Percentiles rank a stretch among this genome's conserved stretches.
These are phyloP conservation scores for Hyposoter dolosus DNA, from an alignment of 2,888 invertebrate species.

Conservation along the genomic window DNA sequence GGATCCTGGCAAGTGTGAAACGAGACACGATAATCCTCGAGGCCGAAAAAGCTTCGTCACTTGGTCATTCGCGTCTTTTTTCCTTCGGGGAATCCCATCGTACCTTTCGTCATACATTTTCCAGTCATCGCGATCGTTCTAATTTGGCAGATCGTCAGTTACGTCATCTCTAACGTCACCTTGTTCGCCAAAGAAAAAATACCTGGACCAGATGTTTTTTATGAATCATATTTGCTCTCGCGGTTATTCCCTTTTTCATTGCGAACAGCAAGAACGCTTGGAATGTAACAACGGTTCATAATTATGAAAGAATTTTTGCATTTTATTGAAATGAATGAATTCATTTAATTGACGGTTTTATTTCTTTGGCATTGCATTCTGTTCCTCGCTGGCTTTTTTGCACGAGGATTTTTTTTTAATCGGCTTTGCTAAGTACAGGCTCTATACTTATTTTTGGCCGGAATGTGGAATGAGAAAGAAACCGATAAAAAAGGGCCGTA, in stretches of 20 bases:
- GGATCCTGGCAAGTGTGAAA: conserved; percentile 38
- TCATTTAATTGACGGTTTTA: conserved; percentile 4
- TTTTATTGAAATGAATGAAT: background rate
- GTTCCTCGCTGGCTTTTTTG: background rate
- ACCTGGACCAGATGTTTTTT: background rate
- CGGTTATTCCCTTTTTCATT: background rate
- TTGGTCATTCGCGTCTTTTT: conserved; percentile 27
- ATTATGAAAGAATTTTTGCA: background rate
- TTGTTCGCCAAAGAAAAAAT: background rate
- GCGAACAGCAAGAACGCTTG: background rate
- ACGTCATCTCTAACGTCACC: background rate
- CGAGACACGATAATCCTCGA: conserved; percentile 34
- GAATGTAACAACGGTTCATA: background rate
- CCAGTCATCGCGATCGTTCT: background rate
- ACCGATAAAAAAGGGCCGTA: conserved; percentile 13
- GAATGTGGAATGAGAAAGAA: background rate
- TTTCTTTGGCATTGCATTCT: background rate
- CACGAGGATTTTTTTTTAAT: background rate
- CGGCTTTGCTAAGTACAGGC: background rate
- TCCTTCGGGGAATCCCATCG: conserved; percentile 49
- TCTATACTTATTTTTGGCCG: background rate
- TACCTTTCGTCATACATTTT: conserved; percentile 13
- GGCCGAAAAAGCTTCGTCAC: conserved; percentile 41
- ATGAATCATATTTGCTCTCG: background rate
- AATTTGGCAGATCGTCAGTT: background rate